A percentile compares a stretch with the other conserved stretches of the same genome.
Evolutionary conservation across 2,797 vertebrate species (phyloP).

Genomic region (Leucoraja ocellata): DNA sequence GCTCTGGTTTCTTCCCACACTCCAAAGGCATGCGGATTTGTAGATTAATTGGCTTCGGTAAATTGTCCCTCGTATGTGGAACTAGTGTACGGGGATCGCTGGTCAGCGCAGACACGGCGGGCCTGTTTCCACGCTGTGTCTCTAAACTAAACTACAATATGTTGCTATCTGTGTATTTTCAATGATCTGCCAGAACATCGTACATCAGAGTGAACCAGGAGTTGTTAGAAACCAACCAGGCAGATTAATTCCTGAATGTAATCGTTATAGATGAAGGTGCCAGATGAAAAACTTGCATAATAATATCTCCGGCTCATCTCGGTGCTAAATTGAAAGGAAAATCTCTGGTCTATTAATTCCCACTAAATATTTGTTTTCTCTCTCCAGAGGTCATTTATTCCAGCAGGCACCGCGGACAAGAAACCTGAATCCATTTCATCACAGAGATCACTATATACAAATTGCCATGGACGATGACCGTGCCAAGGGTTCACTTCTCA

Average conservation of each 20-base stretch:
- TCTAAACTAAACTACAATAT: neutral
- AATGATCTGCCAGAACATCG: no score
- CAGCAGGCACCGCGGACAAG: neutral
- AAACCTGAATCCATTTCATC: neutral
- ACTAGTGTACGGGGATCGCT: no score
- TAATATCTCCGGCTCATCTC: neutral
- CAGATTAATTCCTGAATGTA: neutral
- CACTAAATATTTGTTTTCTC: neutral
- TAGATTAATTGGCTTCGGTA: no score
- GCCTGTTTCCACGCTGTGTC: no score
- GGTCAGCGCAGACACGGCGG: no score
- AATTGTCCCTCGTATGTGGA: no score
- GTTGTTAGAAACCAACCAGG: neutral
- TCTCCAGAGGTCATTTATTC: neutral
- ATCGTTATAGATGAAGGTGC: neutral
- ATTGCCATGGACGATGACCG: neutral
- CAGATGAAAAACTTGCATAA: neutral
- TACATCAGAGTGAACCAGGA: neutral
- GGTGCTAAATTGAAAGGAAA: neutral
- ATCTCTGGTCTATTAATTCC: neutral
- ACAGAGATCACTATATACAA: neutral
- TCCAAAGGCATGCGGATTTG: no score
- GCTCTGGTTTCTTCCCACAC: no score
- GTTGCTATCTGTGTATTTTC: neutral
- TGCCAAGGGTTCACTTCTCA: neutral